Conservation (phyloP, 2,113 vertebrate species). For the Mesitornis unicolor region DNA sequence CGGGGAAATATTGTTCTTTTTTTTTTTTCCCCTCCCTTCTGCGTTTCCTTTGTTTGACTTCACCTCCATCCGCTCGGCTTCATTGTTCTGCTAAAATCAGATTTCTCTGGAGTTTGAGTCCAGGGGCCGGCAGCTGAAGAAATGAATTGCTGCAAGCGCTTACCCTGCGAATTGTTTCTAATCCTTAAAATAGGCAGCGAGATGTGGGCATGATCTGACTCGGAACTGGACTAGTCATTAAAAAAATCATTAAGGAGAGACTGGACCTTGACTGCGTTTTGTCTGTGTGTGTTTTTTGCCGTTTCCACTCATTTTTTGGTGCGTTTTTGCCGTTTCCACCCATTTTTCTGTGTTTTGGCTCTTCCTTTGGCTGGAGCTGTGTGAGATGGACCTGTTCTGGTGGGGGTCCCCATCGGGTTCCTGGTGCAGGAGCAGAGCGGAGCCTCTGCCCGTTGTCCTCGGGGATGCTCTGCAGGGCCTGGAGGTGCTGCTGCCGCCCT, state of each 20-base stretch:
- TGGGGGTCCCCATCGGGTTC: fast-evolving
- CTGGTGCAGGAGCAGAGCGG: background rate
- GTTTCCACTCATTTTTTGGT: background rate
- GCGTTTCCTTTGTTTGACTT: constrained; percentile 46
- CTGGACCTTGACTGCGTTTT: background rate
- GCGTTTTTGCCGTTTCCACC: background rate
- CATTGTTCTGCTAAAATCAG: constrained; percentile 26
- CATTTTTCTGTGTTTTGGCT: background rate
- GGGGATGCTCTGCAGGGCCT: background rate
- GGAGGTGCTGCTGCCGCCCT: background rate
- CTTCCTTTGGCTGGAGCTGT: background rate
- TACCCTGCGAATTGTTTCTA: background rate
- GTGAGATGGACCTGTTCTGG: background rate
- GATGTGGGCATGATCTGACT: background rate
- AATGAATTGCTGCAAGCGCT: background rate
- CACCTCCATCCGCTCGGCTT: background rate
- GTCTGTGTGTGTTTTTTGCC: background rate
- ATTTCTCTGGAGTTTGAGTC: background rate
- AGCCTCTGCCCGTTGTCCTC: background rate
- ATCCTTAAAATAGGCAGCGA: background rate
- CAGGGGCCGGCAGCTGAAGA: background rate
- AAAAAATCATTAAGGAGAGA: background rate
- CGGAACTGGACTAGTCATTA: background rate
- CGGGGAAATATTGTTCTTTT: background rate
- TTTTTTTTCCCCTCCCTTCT: too few species aligned